phyloP scores from a whole-genome alignment of 2,113 vertebrate genomes.

The Neopipo cinnamomea region DNA sequence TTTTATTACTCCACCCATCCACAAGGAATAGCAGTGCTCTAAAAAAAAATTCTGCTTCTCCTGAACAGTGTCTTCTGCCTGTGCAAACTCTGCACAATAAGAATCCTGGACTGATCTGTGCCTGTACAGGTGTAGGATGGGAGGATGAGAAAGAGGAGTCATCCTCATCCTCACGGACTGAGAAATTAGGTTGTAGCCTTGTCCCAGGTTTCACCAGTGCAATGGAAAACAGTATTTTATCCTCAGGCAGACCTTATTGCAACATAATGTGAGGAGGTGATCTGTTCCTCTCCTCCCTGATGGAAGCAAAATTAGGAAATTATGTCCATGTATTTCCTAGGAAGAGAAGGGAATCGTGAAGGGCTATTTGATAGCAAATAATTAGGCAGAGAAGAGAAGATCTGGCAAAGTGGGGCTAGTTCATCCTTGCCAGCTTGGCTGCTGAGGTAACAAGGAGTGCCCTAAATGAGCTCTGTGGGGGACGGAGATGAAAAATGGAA shows the following conservation, averaged over 20 bases:
- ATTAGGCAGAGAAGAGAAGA: not conserved
- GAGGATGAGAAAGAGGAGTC: not conserved
- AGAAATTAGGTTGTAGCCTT: not conserved
- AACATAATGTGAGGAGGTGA: rapidly evolving
- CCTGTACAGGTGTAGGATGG: not conserved
- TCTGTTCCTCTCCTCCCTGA: not conserved
- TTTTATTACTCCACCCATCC: not conserved
- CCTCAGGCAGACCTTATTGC: not conserved
- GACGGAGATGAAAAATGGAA: not conserved
- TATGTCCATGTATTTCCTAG: not conserved
- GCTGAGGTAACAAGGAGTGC: not conserved
- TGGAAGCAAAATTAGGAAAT: not conserved
- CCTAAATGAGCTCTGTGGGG: too few species aligned
- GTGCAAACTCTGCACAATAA: not conserved
- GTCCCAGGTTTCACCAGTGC: not conserved
- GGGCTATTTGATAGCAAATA: not conserved
- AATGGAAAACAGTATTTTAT: not conserved
- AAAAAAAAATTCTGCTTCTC: not conserved
- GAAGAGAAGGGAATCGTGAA: not conserved
- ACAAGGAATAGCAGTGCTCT: not conserved
- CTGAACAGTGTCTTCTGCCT: not conserved
- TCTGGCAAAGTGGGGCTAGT: not conserved
- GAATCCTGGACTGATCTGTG: not conserved
- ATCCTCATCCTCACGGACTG: not conserved
- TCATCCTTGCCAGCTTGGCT: not conserved